Evolutionary conservation across 2,113 vertebrate genomes (phyloP).

Genomic region (Plestiodon gilberti): DNA sequence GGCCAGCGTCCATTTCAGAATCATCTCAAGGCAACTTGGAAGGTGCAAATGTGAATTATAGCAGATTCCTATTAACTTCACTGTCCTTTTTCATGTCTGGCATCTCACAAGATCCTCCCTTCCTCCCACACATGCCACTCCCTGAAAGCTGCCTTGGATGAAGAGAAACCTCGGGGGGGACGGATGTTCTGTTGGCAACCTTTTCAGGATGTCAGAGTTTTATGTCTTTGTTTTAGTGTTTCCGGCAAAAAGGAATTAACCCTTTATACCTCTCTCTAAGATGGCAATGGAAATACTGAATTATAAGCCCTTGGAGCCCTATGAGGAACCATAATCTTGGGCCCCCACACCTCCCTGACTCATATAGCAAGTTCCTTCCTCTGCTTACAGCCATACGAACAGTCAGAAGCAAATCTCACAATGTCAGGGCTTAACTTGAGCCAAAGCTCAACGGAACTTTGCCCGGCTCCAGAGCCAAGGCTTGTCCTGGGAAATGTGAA

Average conservation of each 20-base stretch:
- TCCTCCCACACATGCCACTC: constrained; percentile 23
- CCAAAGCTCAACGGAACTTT: neutral
- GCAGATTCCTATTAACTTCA: constrained; percentile 56
- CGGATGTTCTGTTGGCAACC: neutral
- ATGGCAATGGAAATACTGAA: constrained; percentile 8
- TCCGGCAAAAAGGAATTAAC: constrained; percentile 33
- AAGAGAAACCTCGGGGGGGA: constrained; percentile 21
- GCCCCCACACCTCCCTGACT: neutral
- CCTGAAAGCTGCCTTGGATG: constrained; percentile 43
- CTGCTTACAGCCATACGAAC: neutral
- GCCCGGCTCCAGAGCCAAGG: neutral
- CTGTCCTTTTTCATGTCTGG: constrained; percentile 44
- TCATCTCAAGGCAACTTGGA: neutral
- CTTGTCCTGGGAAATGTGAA: neutral
- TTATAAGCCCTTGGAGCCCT: neutral
- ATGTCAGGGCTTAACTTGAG: neutral
- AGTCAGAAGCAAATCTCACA: neutral
- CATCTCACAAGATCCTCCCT: constrained; percentile 25
- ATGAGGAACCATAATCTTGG: neutral
- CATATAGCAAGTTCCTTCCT: neutral
- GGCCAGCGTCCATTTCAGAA: neutral
- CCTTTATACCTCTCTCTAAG: neutral
- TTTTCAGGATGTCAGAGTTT: constrained; percentile 40
- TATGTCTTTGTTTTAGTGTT: neutral
- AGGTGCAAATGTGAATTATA: constrained; percentile 41